Evolutionary conservation across 2,113 vertebrate species (phyloP), one percentile per base, ranked within the genome.

Genomic region (Etheostoma spectabile): DNA sequence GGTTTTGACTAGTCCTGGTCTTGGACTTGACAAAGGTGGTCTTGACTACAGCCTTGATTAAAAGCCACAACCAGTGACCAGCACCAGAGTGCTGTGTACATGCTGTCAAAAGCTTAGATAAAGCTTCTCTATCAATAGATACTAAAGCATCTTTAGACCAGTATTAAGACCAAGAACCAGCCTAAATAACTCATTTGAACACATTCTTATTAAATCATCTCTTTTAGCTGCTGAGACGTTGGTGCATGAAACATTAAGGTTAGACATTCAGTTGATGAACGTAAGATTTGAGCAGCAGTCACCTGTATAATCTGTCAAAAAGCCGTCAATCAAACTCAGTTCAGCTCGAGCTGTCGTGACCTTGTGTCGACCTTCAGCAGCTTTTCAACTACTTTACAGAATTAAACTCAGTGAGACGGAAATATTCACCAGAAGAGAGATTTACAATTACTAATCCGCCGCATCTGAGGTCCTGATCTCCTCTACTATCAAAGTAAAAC

Each of bases 381-480:
- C 45, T 53, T 30, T 30, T 4, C 18, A 74, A 8, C 69, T 3
- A 42, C 53, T 79, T 67, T n/a, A 76, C 35, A 18, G 56, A 76
- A 64, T 85, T 67, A 71, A 83, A 78, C 2, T 24, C 61, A 72
- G 24, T 0, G 30, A 65, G 10, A 6, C 0, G 79, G 35, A 75
- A 69, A 12, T 2, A 42, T 42, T 42, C 38, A 42, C 38, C 38
- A 42, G 3, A 11, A 42, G 38, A 42, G 38, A 42, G 8, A 42
- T 42, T 42, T 42, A 10, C 38, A 38, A 10, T 10, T 10, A 42
- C 38, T 42, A 42, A 11, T 42, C 38, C 10, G 38, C 38, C 11
- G 38, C 11, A 42, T 11, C 8, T 42, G 38, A 42, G 38, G 38
- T 11, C 38, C 11, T 42, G 38, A 42, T 11, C 38, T 42, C 38